Evolutionary conservation across 1,140 invertebrate genomes (phyloP).

Genomic region (Caenorhabditis inopinata): DNA sequence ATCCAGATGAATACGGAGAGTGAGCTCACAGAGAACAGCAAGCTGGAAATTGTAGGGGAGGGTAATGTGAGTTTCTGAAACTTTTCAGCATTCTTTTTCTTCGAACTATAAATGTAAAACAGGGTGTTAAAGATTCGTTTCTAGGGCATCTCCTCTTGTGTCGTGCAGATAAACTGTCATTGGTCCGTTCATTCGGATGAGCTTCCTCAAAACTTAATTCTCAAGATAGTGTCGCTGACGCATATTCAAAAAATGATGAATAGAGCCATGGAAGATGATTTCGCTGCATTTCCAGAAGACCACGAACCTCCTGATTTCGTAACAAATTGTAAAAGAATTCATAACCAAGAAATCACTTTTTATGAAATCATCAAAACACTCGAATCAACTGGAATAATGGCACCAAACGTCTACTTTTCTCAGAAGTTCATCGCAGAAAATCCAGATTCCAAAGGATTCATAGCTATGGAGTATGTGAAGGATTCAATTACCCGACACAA

Average conservation of each 20-base stretch:
- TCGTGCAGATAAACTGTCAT: background rate
- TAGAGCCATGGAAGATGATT: background rate
- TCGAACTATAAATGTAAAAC: too few species aligned
- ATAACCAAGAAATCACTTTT: background rate
- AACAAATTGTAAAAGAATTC: background rate
- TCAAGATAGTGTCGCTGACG: background rate
- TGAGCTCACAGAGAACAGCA: background rate
- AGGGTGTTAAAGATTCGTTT: background rate
- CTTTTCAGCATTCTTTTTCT: too few species aligned
- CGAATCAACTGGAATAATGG: background rate
- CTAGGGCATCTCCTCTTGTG: background rate
- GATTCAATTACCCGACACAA: background rate
- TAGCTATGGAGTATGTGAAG: conserved; percentile 6
- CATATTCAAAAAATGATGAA: background rate
- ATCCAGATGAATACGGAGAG: background rate
- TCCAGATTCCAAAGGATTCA: background rate
- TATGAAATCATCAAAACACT: background rate
- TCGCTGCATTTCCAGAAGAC: too few species aligned
- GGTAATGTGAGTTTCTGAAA: background rate
- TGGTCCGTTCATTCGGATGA: background rate
- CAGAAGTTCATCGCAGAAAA: background rate
- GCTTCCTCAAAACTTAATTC: background rate
- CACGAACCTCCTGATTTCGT: background rate
- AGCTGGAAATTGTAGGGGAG: background rate
- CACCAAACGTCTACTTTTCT: background rate